A percentile compares a stretch with the other conserved stretches of the same genome.
These are phyloP conservation scores for Scaptomyza parva DNA, from an alignment of 2,888 invertebrate genomes.

Conservation along the genomic window DNA sequence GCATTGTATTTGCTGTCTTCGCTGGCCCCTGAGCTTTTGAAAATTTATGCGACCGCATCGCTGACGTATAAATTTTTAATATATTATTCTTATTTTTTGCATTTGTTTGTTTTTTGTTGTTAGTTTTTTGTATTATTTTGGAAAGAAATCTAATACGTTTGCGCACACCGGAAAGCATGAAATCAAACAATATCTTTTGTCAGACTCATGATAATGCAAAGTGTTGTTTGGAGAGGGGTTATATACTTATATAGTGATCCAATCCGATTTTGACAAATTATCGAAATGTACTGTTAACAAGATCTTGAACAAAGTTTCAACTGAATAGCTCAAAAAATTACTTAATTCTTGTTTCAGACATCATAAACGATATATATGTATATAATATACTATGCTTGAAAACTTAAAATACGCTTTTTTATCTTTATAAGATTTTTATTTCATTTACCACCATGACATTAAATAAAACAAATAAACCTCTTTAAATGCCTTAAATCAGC, in stretches of 20 bases:
- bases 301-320: too few relatives aligned
- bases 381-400: too few relatives aligned
- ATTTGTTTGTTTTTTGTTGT: slow-evolving; percentile 7
- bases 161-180: slow-evolving; percentile 46
- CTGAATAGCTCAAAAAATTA: too few relatives aligned
- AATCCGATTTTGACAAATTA: too few relatives aligned
- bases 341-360: too few relatives aligned
- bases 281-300: too few relatives aligned
- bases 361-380: too few relatives aligned
- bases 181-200: slow-evolving; percentile 35
- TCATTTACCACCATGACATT: too few relatives aligned
- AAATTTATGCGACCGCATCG: slow-evolving; percentile 77
- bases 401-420: too few relatives aligned
- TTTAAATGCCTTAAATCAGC: slow-evolving; percentile 5
- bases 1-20: slow-evolving; percentile 48
- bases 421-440: too few relatives aligned
- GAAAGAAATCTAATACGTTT: slow-evolving; percentile 83
- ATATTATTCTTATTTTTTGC: slow-evolving; percentile 39
- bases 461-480: background rate
- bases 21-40: slow-evolving; percentile 29
- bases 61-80: slow-evolving; percentile 76
- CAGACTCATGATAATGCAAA: slow-evolving; percentile 36
- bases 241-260: too few relatives aligned
- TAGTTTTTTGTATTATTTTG: slow-evolving; percentile 57
- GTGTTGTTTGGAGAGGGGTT: slow-evolving; percentile 1